Evolutionary conservation across 37 sponge, comb jelly and placozoan species (phyloP), one percentile per base, ranked within the genome.

Genomic region (Geodia barretti): DNA sequence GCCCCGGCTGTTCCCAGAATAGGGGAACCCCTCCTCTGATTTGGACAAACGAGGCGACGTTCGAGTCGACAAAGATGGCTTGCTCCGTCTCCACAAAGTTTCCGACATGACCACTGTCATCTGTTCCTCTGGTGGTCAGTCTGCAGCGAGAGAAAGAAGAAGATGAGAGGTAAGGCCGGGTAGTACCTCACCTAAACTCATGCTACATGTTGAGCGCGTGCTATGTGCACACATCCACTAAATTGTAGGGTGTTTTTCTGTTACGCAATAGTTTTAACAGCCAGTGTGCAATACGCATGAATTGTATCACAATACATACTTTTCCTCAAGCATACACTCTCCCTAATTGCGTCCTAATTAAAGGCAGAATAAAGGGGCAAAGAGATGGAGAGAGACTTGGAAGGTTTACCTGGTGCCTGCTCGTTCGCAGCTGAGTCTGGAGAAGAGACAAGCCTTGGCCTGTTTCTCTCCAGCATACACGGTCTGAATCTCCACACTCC

Each of bases 61-160:
- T 74, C 65, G 84, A 61, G 37, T 88, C 86, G 41, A 81, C 72
- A 32, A 72, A 83, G 58, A 82, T 83, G 67, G 94, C 91, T 62
- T 93, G 93, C 67, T 99, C 99, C 29, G 95, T 99, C 74, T 99
- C 99, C 32, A 95, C 97, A 87, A 97, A 99, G 88, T 97, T 97
- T 42, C 97, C 99, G 14, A 95, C 95, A 25, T 95, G 77, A 1
- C 99, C 99, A 30, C 95, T 79, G 60, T 97, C 95, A 72, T 99
- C 92, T 0, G 95, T 79, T 19, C 99, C 99, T 68, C 97, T 72
- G 0, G 91, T 89, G 41, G 92, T 92, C 72, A 88, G 91, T 80
- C 91, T 91, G 75, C 9, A 62, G 26, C 17, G 24, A 67, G n/a
- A 11, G 60, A 20, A 20, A 58, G 19, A 19, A 20, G 17, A 20